These are phyloP conservation scores for Slavum lentiscoides DNA, from an alignment of 2,888 invertebrate genomes.

Conservation along the genomic window DNA sequence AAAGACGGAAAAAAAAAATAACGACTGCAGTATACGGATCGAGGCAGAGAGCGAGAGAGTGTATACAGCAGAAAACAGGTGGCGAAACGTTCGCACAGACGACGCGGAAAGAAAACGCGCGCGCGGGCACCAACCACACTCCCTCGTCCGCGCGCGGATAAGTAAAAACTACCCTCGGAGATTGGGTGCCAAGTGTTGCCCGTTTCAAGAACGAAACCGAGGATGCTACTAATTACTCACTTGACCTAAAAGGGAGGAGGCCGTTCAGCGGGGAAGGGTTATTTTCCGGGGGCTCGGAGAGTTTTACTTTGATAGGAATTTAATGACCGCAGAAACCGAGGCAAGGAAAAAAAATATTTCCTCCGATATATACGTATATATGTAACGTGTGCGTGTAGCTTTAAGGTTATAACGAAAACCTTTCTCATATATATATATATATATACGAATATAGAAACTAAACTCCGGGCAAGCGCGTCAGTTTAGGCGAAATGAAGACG, in stretches of 20 bases:
- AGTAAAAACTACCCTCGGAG: conserved; percentile 50
- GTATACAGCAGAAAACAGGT: conserved; percentile 49
- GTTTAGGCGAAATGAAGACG: conserved; percentile 4
- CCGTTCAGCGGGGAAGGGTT: conserved; percentile 38
- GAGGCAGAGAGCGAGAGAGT: not conserved
- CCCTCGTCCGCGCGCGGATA: conserved; percentile 11
- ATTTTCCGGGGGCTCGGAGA: conserved; percentile 34
- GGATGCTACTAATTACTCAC: conserved; percentile 53
- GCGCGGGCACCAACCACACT: not conserved
- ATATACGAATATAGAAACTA: not conserved
- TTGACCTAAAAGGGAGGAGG: conserved; percentile 50
- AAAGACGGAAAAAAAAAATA: conserved; percentile 13
- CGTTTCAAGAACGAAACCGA: conserved; percentile 46
- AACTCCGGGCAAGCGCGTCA: conserved; percentile 4
- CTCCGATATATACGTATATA: not conserved
- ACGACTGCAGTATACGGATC: not conserved
- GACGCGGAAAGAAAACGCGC: conserved; percentile 44
- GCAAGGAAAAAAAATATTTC: conserved; percentile 40
- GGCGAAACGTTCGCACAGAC: conserved; percentile 49
- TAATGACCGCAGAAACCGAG: conserved; percentile 49
- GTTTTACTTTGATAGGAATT: conserved; percentile 52
- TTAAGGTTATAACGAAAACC: conserved; percentile 42
- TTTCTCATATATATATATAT: not conserved
- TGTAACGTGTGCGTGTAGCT: not conserved
- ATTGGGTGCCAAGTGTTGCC: conserved; percentile 54